These are phyloP conservation scores for Mizuhopecten yessoensis DNA, from an alignment of 1,140 invertebrate species.

Conservation along the genomic window DNA sequence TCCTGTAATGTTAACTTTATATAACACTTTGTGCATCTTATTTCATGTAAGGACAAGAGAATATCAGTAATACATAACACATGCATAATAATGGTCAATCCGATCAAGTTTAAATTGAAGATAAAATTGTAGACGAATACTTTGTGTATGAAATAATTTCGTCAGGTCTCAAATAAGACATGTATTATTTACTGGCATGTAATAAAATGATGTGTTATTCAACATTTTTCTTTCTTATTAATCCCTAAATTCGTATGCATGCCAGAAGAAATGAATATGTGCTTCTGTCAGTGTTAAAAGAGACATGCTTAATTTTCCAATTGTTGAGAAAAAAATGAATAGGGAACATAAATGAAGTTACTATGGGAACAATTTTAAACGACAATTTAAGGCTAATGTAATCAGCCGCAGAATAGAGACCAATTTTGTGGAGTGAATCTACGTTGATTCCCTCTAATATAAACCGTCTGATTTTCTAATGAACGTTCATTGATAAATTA, in stretches of 20 bases:
- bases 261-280: neutral
- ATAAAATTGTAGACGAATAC: no score
- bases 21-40: no score
- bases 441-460: constrained; percentile 24
- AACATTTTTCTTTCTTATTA: neutral
- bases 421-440: constrained; percentile 12
- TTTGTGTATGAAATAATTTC: neutral
- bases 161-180: neutral
- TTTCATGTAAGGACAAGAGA: no score
- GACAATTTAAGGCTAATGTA: constrained; percentile 34
- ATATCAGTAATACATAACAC: no score
- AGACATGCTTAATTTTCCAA: constrained; percentile 34
- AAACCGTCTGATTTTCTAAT: constrained; percentile 39
- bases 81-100: no score
- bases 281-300: neutral
- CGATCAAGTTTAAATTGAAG: no score
- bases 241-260: neutral
- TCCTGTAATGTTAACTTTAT: no score
- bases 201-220: neutral
- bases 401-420: constrained; percentile 5
- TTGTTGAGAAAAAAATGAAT: neutral
- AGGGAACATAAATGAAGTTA: constrained; percentile 28
- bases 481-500: constrained; percentile 35
- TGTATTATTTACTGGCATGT: neutral
- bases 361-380: constrained; percentile 33